These are phyloP conservation scores for Urocitellus parryii DNA, from an alignment of 2,113 vertebrate species.

Conservation along the genomic window DNA sequence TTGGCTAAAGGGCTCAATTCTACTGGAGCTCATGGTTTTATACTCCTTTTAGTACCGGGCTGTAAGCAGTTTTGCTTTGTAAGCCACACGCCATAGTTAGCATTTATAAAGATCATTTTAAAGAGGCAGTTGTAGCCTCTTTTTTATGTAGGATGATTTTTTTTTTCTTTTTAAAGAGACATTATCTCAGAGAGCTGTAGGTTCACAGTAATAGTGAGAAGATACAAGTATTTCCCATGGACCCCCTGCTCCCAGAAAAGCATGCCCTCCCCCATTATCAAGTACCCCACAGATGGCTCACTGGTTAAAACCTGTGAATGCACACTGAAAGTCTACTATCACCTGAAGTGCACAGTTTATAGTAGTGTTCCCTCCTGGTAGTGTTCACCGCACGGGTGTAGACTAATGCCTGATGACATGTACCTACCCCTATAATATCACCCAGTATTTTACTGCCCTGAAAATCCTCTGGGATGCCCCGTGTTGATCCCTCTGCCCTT, in stretches of 20 bases:
- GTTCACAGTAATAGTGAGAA: not conserved
- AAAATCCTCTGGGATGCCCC: not conserved
- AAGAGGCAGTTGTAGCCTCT: not conserved
- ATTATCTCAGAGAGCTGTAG: not conserved
- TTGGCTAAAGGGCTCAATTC: not conserved
- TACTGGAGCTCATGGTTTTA: not conserved
- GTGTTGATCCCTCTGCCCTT: not conserved
- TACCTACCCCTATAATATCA: not conserved
- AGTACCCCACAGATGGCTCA: fast-evolving
- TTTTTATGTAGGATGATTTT: not conserved
- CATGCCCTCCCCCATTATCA: not conserved
- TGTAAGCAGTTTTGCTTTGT: not conserved
- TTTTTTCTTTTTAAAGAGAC: not conserved
- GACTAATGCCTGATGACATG: not conserved
- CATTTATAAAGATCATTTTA: slow-evolving; percentile 26
- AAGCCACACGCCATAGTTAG: no score
- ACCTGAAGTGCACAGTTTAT: not conserved
- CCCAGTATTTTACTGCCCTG: not conserved
- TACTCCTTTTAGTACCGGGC: not conserved
- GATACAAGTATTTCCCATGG: not conserved
- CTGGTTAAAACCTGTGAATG: not conserved
- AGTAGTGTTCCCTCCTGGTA: no score
- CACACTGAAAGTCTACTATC: not conserved
- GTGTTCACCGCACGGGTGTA: not conserved
- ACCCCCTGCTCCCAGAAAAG: not conserved